Conservation (phyloP, 2,888 invertebrate genomes). For the Diaperis boleti region DNA sequence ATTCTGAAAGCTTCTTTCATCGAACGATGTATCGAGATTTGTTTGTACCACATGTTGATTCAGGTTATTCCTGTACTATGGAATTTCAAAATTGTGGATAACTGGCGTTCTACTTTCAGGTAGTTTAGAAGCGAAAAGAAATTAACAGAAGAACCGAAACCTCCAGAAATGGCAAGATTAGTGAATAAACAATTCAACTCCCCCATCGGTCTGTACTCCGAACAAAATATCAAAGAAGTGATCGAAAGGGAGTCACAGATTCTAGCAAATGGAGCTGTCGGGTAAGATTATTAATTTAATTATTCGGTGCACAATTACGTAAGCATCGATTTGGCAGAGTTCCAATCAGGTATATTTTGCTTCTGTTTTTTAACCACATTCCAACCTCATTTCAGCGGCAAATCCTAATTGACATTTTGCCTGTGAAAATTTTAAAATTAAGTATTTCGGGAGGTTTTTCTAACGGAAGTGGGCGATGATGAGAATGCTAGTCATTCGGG, state of each 20-base stretch:
- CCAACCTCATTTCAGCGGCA: slow-evolving; percentile 12
- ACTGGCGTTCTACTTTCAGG: slow-evolving; percentile 42
- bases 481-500: neutral
- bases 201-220: slow-evolving; percentile 87
- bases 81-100: no score
- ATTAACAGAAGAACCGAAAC: no score
- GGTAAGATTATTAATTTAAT: slow-evolving; percentile 70
- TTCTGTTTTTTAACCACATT: neutral
- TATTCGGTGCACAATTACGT: slow-evolving; percentile 16
- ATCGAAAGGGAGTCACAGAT: slow-evolving; percentile 82
- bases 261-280: slow-evolving; percentile 82
- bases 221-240: slow-evolving; percentile 83
- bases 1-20: slow-evolving; percentile 14
- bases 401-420: slow-evolving; percentile 27
- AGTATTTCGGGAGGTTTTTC: slow-evolving; percentile 18
- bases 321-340: slow-evolving; percentile 13
- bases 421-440: slow-evolving; percentile 21
- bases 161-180: slow-evolving; percentile 77
- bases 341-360: slow-evolving; percentile 32
- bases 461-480: slow-evolving; percentile 1
- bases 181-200: slow-evolving; percentile 93
- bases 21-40: slow-evolving; percentile 5
- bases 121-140: slow-evolving; percentile 56
- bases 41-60: neutral
- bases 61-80: neutral